Conservation (phyloP, 1,140 invertebrate genomes). For the Thaumatotibia leucotreta region DNA sequence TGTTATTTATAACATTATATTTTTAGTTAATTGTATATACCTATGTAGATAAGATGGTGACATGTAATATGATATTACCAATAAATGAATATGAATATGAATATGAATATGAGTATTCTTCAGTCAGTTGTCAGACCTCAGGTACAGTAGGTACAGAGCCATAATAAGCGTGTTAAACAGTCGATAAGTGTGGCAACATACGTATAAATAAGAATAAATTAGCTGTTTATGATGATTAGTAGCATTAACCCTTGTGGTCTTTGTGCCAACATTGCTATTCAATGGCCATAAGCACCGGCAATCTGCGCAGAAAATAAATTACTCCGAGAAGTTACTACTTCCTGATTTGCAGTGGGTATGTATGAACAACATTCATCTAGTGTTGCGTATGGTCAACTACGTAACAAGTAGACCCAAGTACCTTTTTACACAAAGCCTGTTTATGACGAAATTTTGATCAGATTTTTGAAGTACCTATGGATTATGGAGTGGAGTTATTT, state of each 20-base stretch:
- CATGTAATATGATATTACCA: no score
- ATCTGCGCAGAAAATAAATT: conserved; percentile 5
- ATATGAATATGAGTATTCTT: no score
- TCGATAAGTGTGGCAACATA: not conserved
- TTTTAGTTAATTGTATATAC: no score
- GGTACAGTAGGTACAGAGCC: no score
- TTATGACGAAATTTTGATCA: no score
- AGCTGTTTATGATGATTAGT: not conserved
- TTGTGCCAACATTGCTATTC: not conserved
- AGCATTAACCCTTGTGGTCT: not conserved
- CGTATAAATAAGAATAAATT: not conserved
- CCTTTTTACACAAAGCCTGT: no score
- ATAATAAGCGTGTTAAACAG: not conserved
- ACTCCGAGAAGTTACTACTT: not conserved
- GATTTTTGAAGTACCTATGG: no score
- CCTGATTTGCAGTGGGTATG: not conserved
- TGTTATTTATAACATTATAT: no score
- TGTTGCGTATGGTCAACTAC: not conserved
- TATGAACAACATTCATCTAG: conserved; percentile 1
- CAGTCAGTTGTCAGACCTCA: no score
- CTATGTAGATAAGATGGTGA: no score
- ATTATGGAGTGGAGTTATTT: no score
- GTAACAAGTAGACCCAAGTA: not conserved
- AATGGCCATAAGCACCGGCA: not conserved
- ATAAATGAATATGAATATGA: no score